Conservation (phyloP, 2,797 vertebrate genomes). For the Chiloscyllium punctatum region DNA sequence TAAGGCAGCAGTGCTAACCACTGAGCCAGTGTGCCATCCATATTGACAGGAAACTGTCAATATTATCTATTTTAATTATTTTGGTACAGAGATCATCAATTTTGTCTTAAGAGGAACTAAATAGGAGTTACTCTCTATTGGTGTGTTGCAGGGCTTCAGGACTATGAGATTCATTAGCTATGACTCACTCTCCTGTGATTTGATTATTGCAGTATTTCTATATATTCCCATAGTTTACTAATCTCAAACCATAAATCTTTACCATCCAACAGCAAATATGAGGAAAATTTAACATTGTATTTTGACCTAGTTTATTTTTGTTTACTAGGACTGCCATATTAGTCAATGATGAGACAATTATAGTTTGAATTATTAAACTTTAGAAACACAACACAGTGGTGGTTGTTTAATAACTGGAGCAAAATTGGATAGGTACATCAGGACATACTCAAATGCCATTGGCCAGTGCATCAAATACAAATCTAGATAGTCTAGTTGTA, state of each 20-base stretch:
- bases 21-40: too few relatives aligned
- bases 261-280: neutral
- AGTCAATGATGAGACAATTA: neutral
- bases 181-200: neutral
- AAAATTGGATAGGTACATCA: neutral
- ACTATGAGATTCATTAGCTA: neutral
- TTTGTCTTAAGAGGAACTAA: neutral
- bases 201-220: neutral
- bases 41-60: neutral
- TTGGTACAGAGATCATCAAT: neutral
- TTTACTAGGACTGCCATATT: neutral
- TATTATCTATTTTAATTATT: neutral
- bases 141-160: neutral
- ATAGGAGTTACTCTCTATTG: neutral
- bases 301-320: neutral
- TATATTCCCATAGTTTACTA: neutral
- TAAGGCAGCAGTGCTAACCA: too few relatives aligned
- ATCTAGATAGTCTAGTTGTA: conserved; percentile 68
- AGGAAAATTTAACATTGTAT: neutral
- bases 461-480: conserved; percentile 77
- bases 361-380: neutral
- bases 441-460: conserved; percentile 59
- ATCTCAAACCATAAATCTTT: neutral
- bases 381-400: neutral
- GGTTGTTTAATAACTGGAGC: neutral